A percentile compares a stretch with the other conserved stretches of the same genome.
These are phyloP conservation scores for Hydrocynus forskahlii DNA, from an alignment of 2,797 vertebrate genomes.

Conservation along the genomic window DNA sequence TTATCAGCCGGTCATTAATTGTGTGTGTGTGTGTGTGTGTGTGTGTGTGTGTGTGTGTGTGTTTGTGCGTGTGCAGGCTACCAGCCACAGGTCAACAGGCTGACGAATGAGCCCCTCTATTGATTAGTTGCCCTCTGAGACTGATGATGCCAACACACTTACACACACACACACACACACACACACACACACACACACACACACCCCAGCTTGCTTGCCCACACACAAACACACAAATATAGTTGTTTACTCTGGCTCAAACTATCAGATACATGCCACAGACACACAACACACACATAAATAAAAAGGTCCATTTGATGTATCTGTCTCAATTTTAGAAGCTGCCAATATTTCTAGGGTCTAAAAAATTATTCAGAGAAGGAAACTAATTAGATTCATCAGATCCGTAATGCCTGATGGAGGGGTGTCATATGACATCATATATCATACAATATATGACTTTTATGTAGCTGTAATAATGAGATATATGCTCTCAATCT, in stretches of 20 bases:
- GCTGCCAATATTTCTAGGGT: neutral
- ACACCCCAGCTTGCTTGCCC: too few relatives aligned
- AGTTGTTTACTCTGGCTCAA: neutral
- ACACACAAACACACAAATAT: neutral
- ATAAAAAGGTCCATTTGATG: neutral
- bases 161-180: slow-evolving; percentile 90
- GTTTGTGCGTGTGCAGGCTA: slow-evolving; percentile 69
- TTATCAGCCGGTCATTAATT: slow-evolving; percentile 91
- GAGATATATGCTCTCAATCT: neutral
- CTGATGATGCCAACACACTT: slow-evolving; percentile 92
- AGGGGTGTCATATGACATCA: neutral
- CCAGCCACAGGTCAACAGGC: slow-evolving; percentile 45
- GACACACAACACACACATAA: neutral
- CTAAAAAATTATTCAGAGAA: neutral
- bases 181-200: slow-evolving; percentile 45
- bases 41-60: slow-evolving; percentile 45
- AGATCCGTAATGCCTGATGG: neutral
- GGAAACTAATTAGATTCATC: slow-evolving; percentile 4
- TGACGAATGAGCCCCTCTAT: slow-evolving; percentile 93
- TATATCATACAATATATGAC: neutral
- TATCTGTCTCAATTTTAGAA: neutral
- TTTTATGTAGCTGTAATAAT: slow-evolving; percentile 8
- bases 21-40: slow-evolving; percentile 74
- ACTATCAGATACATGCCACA: neutral
- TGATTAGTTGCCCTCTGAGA: slow-evolving; percentile 95